These are phyloP conservation scores for Nineta flava DNA, from an alignment of 2,888 invertebrate species.

Conservation along the genomic window DNA sequence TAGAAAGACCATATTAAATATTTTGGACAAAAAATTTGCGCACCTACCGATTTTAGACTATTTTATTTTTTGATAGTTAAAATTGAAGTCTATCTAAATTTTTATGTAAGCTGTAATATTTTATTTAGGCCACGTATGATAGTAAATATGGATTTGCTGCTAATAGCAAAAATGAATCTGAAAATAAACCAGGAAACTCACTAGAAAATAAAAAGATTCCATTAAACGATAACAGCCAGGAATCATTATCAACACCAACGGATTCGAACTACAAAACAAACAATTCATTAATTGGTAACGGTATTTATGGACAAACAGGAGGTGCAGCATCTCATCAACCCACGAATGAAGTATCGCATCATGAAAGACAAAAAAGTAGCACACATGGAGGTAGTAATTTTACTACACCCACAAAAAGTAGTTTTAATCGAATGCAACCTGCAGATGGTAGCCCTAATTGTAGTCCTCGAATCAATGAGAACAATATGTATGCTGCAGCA, in stretches of 20 bases:
- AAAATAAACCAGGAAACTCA: not conserved
- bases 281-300: conserved; percentile 7
- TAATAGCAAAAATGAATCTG: conserved; percentile 24
- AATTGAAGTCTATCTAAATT: no score
- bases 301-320: conserved; percentile 11
- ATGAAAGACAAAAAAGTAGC: conserved; percentile 6
- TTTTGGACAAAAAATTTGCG: not conserved
- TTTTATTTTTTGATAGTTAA: no score
- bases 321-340: not conserved
- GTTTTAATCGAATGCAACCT: not conserved
- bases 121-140: conserved; percentile 26
- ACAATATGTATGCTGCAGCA: conserved; percentile 28
- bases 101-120: not conserved
- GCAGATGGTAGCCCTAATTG: conserved; percentile 15
- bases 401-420: not conserved
- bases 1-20: not conserved
- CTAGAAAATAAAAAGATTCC: not conserved
- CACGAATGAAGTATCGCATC: conserved; percentile 1
- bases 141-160: conserved; percentile 46
- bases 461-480: conserved; percentile 20
- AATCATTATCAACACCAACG: not conserved
- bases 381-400: not conserved
- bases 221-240: conserved; percentile 1
- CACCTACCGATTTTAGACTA: no score
- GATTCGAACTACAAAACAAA: not conserved